Evolutionary conservation across 2,888 invertebrate species (phyloP), one percentile per base, ranked within the genome.

Genomic region (Caradrina kadenii): DNA sequence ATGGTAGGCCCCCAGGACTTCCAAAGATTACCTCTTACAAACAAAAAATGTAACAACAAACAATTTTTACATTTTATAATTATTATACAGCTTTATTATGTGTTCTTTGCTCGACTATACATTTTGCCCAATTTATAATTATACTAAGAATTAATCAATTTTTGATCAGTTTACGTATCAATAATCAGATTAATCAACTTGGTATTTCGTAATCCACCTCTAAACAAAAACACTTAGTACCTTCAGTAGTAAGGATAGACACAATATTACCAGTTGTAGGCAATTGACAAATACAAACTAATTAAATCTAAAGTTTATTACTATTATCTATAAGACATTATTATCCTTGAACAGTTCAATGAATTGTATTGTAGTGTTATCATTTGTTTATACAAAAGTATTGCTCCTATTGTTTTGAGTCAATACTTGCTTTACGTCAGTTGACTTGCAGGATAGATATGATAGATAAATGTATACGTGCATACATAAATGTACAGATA

Each of bases 311-410:
- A 19, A 39, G 45, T 52, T 22, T 26, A 53, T 59, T 35, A 58
- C 42, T 19, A 42, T 31, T 59, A 31, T 50, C 35, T 45, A 49
- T 10, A 11, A 31, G 4, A 17, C 48, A 54, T 54, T 67, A 19
- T 26, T 48, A 67, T 35, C 49, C 21, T 22, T 63, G 10, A 49
- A 61, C 52, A 70, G 49, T 60, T 77, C 61, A 71, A 73, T 56
- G 19, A 55, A 63, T 53, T 49, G n/a, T 55, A 78, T 62, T 50
- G 62, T 59, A 35, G 22, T 49, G 17, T 52, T 76, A 75, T 77
- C 52, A 45, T 31, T 73, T 73, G 42, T 63, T 56, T 66, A 60
- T 60, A 45, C 1, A 1, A 42, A 45, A 73, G 22, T 45, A 39
- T 55, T 49, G 62, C 52, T 54, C 15, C 31, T 22, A 62, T 64